phyloP scores from a whole-genome alignment of 2,113 vertebrate genomes.

The Perca schrenkii region DNA sequence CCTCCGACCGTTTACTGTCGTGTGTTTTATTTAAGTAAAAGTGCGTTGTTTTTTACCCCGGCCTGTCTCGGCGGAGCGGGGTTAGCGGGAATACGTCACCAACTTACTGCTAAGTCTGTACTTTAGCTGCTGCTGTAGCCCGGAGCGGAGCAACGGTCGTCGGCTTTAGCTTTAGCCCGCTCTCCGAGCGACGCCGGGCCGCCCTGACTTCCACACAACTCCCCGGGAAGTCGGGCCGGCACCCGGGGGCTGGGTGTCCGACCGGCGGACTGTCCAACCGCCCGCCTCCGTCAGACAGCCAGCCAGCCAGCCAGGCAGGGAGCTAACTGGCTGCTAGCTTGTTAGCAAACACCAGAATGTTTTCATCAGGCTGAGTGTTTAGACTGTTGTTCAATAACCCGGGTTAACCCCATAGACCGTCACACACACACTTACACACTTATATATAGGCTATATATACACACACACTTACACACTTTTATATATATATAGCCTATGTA shows the following conservation, averaged over 20 bases:
- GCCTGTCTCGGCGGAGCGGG: constrained; percentile 80
- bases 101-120: constrained; percentile 75
- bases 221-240: constrained; percentile 23
- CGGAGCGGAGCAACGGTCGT: constrained; percentile 16
- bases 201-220: constrained; percentile 25
- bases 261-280: constrained; percentile 6
- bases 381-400: constrained; percentile 15
- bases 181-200: constrained; percentile 14
- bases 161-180: constrained; percentile 40
- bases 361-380: constrained; percentile 25
- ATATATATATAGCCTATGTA: too few species aligned
- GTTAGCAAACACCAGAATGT: constrained; percentile 58
- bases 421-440: neutral
- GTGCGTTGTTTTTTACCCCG: constrained; percentile 77
- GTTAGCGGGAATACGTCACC: constrained; percentile 86
- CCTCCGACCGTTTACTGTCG: constrained; percentile 50
- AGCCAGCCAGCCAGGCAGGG: neutral
- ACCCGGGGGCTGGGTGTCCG: neutral
- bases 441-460: too few species aligned
- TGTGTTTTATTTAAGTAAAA: constrained; percentile 75
- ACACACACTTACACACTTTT: neutral
- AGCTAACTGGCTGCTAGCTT: constrained; percentile 57
- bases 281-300: constrained; percentile 34
- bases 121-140: constrained; percentile 68
- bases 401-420: constrained; percentile 16